A percentile compares a stretch with the other conserved stretches of the same genome.
These are phyloP conservation scores for Macrobrachium rosenbergii DNA, from an alignment of 1,140 invertebrate genomes.

Conservation along the genomic window DNA sequence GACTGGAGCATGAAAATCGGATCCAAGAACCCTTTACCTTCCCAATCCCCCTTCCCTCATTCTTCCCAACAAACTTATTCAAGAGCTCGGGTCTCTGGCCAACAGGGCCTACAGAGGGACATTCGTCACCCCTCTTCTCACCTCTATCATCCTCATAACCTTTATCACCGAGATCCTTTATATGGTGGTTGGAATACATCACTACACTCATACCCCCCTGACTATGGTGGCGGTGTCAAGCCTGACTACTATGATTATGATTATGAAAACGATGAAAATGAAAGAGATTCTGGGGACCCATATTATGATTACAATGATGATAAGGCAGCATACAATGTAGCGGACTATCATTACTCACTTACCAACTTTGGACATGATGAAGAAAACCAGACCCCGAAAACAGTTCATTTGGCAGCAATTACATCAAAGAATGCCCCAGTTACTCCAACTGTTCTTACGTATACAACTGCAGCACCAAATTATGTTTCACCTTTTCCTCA, in stretches of 20 bases:
- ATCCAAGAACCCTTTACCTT: slow-evolving; percentile 1
- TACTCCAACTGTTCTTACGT: neutral
- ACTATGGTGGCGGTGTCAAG: neutral
- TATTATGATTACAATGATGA: neutral
- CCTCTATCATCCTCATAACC: neutral
- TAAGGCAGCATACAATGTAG: neutral
- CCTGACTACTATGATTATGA: neutral
- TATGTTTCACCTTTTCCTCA: neutral
- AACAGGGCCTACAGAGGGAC: no score
- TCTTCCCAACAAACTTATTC: neutral
- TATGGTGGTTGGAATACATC: slow-evolving; percentile 1
- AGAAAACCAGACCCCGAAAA: neutral
- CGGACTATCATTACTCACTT: neutral
- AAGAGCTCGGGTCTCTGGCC: no score
- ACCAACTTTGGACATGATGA: neutral
- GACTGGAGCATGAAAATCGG: slow-evolving; percentile 59
- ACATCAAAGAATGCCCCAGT: neutral
- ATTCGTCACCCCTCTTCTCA: neutral
- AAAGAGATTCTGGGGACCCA: neutral
- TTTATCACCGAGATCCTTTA: neutral
- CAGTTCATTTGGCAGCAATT: neutral
- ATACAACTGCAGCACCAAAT: slow-evolving; percentile 12
- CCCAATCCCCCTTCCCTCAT: slow-evolving; percentile 9
- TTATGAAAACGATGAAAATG: neutral
- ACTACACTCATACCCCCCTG: no score